These are phyloP conservation scores for Euclidia mi DNA, from an alignment of 2,888 invertebrate genomes.

Conservation along the genomic window DNA sequence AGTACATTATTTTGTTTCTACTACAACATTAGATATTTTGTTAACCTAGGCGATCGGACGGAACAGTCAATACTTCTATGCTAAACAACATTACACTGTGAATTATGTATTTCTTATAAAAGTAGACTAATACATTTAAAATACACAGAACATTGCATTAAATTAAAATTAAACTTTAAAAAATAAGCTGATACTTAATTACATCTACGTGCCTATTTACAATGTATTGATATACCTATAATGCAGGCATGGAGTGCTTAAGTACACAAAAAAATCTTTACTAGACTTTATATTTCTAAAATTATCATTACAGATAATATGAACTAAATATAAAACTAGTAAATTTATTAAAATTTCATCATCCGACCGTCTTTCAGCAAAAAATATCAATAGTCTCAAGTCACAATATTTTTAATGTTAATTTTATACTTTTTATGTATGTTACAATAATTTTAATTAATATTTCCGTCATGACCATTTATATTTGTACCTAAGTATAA, in stretches of 20 bases:
- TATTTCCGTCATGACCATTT: conserved; percentile 6
- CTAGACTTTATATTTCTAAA: conserved; percentile 41
- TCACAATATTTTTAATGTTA: conserved; percentile 4
- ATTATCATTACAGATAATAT: conserved; percentile 40
- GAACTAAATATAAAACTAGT: conserved; percentile 42
- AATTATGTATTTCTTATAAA: conserved; percentile 10
- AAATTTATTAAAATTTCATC: conserved; percentile 18
- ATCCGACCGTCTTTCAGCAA: not conserved
- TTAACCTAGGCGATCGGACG: conserved; percentile 22
- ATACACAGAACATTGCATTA: not conserved
- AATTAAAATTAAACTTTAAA: conserved; percentile 3
- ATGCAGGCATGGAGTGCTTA: conserved; percentile 17
- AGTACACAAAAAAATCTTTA: conserved; percentile 14
- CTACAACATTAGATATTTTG: conserved; percentile 1
- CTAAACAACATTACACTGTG: conserved; percentile 31
- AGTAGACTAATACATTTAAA: conserved; percentile 2
- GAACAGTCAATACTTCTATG: conserved; percentile 15
- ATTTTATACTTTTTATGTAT: not conserved
- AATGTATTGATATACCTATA: conserved; percentile 17
- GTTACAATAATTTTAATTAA: not conserved
- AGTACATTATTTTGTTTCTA: conserved; percentile 15
- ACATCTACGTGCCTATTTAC: conserved; percentile 33
- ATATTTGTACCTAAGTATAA: conserved; percentile 47
- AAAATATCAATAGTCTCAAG: conserved; percentile 8
- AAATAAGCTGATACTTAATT: conserved; percentile 9